Conservation (phyloP, 2,888 invertebrate genomes). For the Oscheius sp. region DNA sequence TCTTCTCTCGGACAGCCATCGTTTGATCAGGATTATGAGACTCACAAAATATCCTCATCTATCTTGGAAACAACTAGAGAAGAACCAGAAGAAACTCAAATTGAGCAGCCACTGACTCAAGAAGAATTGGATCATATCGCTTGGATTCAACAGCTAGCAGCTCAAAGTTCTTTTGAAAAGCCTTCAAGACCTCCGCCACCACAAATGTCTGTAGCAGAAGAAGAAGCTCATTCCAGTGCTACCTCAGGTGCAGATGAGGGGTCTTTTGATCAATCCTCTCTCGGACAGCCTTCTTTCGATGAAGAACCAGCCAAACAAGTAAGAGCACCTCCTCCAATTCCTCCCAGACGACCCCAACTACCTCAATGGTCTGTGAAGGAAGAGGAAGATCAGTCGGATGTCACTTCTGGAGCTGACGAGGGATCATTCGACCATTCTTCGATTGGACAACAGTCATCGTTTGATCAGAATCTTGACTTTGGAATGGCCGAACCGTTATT, state of each 20-base stretch:
- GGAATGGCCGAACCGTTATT: not conserved
- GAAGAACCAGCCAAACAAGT: not conserved
- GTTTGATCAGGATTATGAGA: slow-evolving; percentile 5
- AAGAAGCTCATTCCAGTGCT: slow-evolving; percentile 1
- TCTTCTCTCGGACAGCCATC: not conserved
- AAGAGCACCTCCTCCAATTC: slow-evolving; percentile 18
- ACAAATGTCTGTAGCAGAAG: slow-evolving; percentile 1
- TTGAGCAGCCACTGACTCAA: slow-evolving; percentile 5
- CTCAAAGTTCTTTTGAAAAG: slow-evolving; percentile 18
- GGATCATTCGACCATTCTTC: too few species aligned
- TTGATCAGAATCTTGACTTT: not conserved
- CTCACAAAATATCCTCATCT: slow-evolving; percentile 12
- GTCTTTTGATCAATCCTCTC: too few species aligned
- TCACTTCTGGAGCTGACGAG: too few species aligned
- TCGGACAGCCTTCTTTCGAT: not conserved
- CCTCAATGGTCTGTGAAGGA: too few species aligned
- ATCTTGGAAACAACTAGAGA: slow-evolving; percentile 8
- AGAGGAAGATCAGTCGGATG: too few species aligned
- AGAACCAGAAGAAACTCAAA: not conserved
- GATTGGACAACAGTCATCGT: too few species aligned
- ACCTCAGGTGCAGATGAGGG: slow-evolving; percentile 7
- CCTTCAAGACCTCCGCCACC: not conserved
- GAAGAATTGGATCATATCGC: slow-evolving; percentile 39
- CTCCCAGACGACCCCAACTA: too few species aligned
- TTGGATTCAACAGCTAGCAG: slow-evolving; percentile 30